A percentile compares a stretch with the other conserved stretches of the same genome.
These are phyloP conservation scores for Stictonetta naevosa DNA, from an alignment of 2,113 vertebrate species.

Conservation along the genomic window DNA sequence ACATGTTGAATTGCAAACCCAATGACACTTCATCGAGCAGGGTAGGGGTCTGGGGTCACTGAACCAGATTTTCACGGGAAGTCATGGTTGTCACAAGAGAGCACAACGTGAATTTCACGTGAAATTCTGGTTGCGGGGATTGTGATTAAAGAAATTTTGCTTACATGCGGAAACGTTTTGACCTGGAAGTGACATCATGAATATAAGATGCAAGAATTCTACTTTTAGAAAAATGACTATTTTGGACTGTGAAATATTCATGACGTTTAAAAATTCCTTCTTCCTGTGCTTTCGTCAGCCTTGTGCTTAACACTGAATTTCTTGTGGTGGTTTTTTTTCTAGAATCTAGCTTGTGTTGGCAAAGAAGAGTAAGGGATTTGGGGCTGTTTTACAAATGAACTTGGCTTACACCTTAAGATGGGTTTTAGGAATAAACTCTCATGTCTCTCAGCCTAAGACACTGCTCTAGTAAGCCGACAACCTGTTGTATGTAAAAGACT, in stretches of 20 bases:
- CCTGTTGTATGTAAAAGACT: not conserved
- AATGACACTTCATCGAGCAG: not conserved
- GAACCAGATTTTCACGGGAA: not conserved
- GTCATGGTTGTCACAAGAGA: not conserved
- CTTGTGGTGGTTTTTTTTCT: not conserved
- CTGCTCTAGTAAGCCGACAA: not conserved
- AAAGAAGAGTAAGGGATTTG: not conserved
- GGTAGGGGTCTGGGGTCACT: not conserved
- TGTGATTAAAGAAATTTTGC: not conserved
- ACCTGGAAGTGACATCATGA: not conserved
- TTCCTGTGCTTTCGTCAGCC: constrained; percentile 37
- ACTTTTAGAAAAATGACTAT: constrained; percentile 17
- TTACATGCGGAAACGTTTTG: constrained; percentile 13
- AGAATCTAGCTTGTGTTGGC: not conserved
- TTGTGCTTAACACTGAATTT: constrained; percentile 21
- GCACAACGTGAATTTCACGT: not conserved
- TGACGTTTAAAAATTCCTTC: constrained; percentile 1
- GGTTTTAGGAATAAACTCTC: not conserved
- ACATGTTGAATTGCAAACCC: not conserved
- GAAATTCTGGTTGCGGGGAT: constrained; percentile 7
- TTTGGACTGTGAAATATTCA: constrained; percentile 25
- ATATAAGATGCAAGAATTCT: constrained; percentile 2
- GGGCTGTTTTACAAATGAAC: not conserved
- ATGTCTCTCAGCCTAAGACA: not conserved
- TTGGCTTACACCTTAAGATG: not conserved